Evolutionary conservation across 2,113 vertebrate species (phyloP), one percentile per base, ranked within the genome.

Genomic region (Xyrauchen texanus): DNA sequence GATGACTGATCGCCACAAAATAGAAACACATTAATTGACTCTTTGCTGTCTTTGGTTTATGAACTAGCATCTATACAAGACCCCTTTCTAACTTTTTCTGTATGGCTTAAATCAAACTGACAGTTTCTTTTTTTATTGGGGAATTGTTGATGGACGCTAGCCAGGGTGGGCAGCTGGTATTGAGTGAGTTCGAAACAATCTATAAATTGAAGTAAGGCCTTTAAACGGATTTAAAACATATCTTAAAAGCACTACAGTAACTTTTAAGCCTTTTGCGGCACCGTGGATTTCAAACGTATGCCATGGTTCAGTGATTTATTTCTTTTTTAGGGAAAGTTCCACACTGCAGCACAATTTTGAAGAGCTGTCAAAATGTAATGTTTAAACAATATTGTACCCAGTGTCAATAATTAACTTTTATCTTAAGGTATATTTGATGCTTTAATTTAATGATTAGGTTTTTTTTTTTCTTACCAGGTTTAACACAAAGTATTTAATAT

Each of bases 61-160:
- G 78, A 82, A 81, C 79, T 78, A 67, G 70, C 66, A 82, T 77
- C 64, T 78, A 82, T 87, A 44, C 51, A 63, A 81, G 63, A 81
- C 21, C 66, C 77, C 67, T 73, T 79, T 72, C 64, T 80, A 80
- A 80, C 15, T 34, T 78, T 67, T 65, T 34, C 21, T 55, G 13
- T 74, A 75, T 80, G 65, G 55, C 64, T 74, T 85, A 82, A 82
- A 82, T 85, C 84, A 80, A 68, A 16, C 47, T 79, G 84, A 85
- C 84, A 82, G 86, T 42, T 75, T 82, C 84, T 82, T 75, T 82
- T 82, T 82, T 87, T 87, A 85, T 76, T 82, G 60, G 67, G 69
- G 49, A 69, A 16, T 62, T 79, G 47, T 61, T 60, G 81, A 3
- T 34, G 13, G 44, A n/a, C 45, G 53, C 57, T 34, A 64, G 68